Base-by-base conservation (phyloP, 2,113 vertebrate species). In the Dicaeum eximium region DNA sequence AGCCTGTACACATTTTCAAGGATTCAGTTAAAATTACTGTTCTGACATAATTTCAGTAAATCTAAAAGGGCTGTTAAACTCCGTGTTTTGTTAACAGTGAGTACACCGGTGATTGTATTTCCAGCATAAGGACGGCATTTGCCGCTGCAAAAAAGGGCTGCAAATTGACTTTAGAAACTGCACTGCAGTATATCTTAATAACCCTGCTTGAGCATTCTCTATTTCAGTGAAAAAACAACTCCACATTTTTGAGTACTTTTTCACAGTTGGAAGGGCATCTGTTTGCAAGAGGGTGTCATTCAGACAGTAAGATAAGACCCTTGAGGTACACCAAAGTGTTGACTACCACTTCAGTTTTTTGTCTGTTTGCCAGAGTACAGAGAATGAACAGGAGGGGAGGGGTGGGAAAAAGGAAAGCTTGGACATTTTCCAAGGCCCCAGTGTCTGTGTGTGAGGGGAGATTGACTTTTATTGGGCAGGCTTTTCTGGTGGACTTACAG, bases 401-500 rank as follows among this genome's bases (percentile, higher is more conserved):
- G 40, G 40, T 72, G 65, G 42, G 74, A 71, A 82, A 86, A 78
- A 84, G 53, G 27, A 62, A 45, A 57, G 60, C 82, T 94, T 97
- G 97, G 97, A 95, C 80, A 38, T 56, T 81, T 97, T 98, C 98
- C 96, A 97, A 84, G 91, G 77, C 57, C 79, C 54, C 66, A 48
- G 42, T 91, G 66, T 96, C 57, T 93, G 79, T 97, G 92, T 92
- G 47, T 87, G 88, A 93, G 94, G 96, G 3, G 8, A 96, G 87
- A 88, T 93, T 96, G 94, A 91, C 84, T 96, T 96, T 95, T 96
- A 97, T 96, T 98, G 96, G 97, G 88, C 95, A 96, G 92, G 80
- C 89, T 96, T 96, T 95, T 93, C 87, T 96, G 82, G 30, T 96
- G 92, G 90, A 80, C 66, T 92, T 90, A 88, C 64, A 97, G 90